Conservation (phyloP, 2,888 invertebrate genomes). For the Pycnomerus fuliginosus region DNA sequence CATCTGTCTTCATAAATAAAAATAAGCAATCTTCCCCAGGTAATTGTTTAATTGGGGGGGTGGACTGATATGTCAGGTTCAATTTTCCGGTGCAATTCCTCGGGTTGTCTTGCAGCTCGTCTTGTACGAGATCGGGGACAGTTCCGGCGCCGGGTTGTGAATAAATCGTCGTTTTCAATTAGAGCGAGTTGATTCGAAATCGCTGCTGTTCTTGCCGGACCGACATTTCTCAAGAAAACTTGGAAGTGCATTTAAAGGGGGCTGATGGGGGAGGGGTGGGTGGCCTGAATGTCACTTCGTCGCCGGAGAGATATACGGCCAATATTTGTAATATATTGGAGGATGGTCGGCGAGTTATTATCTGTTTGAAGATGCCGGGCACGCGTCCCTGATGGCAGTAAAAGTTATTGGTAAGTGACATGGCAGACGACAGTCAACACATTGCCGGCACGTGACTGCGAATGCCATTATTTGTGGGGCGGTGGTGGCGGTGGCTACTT, state of each 20-base stretch:
- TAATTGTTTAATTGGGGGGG: constrained; percentile 4
- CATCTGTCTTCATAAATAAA: constrained; percentile 8
- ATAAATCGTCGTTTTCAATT: constrained; percentile 14
- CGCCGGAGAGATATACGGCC: constrained; percentile 11
- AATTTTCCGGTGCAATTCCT: too few species aligned
- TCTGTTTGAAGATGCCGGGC: constrained; percentile 42
- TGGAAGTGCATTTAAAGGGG: not conserved
- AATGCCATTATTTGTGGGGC: too few species aligned
- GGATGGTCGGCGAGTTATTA: constrained; percentile 34
- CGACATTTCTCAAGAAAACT: not conserved
- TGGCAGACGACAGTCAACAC: constrained; percentile 42
- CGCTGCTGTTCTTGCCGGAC: not conserved
- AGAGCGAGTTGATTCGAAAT: not conserved
- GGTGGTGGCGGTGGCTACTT: too few species aligned
- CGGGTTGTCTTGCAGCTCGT: too few species aligned
- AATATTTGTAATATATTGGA: constrained; percentile 22
- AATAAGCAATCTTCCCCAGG: constrained; percentile 1
- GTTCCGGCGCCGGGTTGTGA: not conserved
- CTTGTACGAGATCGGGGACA: not conserved
- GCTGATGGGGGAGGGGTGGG: not conserved
- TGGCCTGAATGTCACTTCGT: constrained; percentile 1
- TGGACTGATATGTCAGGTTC: not conserved
- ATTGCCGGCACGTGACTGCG: constrained; percentile 38
- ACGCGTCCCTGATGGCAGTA: constrained; percentile 40
- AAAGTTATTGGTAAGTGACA: constrained; percentile 45